These are phyloP conservation scores for Atta cephalotes DNA, from an alignment of 1,140 invertebrate species.

Conservation along the genomic window DNA sequence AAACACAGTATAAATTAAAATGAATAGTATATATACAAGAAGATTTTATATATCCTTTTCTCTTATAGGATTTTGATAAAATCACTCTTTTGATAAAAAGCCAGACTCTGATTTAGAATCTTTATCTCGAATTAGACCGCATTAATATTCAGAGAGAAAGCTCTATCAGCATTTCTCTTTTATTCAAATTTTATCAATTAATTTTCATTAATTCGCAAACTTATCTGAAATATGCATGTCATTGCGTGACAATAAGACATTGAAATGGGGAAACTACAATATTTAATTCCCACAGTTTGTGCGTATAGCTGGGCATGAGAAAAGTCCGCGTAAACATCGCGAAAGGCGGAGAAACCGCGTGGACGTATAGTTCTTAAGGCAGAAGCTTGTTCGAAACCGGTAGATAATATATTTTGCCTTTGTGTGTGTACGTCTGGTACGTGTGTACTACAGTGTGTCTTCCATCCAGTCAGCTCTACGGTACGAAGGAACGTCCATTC, in stretches of 20 bases:
- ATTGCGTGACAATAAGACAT: constrained; percentile 33
- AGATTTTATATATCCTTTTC: too few relatives aligned
- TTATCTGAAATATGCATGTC: not conserved
- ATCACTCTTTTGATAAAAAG: too few relatives aligned
- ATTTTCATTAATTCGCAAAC: not conserved
- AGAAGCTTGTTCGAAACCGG: constrained; percentile 37
- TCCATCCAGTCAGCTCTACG: not conserved
- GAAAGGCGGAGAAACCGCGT: constrained; percentile 34
- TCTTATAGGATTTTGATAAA: too few relatives aligned
- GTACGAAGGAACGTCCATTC: constrained; percentile 17
- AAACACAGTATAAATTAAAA: too few relatives aligned
- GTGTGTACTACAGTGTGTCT: not conserved
- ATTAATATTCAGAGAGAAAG: not conserved
- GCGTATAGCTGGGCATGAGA: constrained; percentile 25
- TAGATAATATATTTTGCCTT: not conserved
- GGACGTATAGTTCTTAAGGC: constrained; percentile 31
- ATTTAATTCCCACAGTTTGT: constrained; percentile 36
- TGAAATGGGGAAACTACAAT: not conserved
- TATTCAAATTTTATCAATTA: not conserved
- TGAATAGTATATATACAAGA: too few relatives aligned
- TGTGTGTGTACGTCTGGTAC: not conserved
- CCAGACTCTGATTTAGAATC: too few relatives aligned
- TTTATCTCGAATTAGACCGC: not conserved
- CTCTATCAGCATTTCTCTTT: not conserved
- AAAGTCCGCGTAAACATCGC: constrained; percentile 21